These are phyloP conservation scores for Drosophila sucinea DNA, from an alignment of 1,140 invertebrate genomes.

Conservation along the genomic window DNA sequence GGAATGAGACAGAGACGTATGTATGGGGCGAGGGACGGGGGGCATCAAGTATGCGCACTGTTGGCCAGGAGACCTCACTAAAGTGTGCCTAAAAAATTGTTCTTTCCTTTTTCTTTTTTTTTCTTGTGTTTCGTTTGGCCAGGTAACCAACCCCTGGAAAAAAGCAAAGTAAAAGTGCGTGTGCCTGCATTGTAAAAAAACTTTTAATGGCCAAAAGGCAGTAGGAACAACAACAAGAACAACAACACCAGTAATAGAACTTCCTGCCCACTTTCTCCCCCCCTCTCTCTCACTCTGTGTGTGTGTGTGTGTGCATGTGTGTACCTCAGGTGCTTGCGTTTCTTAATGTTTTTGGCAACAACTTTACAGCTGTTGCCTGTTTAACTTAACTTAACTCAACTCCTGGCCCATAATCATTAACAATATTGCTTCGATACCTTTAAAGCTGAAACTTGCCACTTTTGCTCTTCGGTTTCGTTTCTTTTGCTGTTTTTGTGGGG, in stretches of 20 bases:
- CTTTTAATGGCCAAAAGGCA: slow-evolving; percentile 69
- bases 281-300: not conserved
- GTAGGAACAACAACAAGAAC: not conserved
- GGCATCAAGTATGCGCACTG: slow-evolving; percentile 77
- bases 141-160: slow-evolving; percentile 9
- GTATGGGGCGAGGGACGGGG: slow-evolving; percentile 4
- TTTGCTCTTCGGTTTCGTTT: slow-evolving; percentile 9
- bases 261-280: not conserved
- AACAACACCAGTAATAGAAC: not conserved
- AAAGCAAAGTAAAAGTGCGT: slow-evolving; percentile 59
- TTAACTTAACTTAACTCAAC: slow-evolving; percentile 28
- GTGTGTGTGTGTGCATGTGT: slow-evolving; percentile 51
- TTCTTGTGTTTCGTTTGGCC: not conserved
- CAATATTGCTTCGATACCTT: slow-evolving; percentile 60
- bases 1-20: slow-evolving; percentile 3
- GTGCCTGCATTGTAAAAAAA: slow-evolving; percentile 79
- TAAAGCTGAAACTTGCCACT: slow-evolving; percentile 42
- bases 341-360: slow-evolving; percentile 45
- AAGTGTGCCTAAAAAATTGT: slow-evolving; percentile 41
- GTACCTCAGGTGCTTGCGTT: slow-evolving; percentile 59
- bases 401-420: slow-evolving; percentile 73
- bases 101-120: not conserved
- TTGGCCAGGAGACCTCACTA: slow-evolving; percentile 52
- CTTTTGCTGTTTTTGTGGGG: slow-evolving; percentile 10
- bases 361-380: slow-evolving; percentile 59